phyloP scores from a whole-genome alignment of 2,113 vertebrate genomes.

The Solea senegalensis region DNA sequence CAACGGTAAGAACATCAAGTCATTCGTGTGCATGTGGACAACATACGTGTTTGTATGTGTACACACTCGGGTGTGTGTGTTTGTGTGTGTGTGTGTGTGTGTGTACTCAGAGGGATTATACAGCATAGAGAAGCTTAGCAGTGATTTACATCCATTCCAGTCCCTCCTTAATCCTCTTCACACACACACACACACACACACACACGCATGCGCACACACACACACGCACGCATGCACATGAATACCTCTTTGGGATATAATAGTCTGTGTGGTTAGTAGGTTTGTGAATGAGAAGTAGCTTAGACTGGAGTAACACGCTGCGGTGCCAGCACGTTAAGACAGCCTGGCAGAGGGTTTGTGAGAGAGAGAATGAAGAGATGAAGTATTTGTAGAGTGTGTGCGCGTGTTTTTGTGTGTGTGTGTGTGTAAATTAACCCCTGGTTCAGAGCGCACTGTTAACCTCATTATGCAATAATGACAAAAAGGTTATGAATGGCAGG shows the following conservation, averaged over 20 bases:
- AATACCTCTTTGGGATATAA: constrained; percentile 42
- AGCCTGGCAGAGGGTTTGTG: constrained; percentile 45
- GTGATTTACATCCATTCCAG: constrained; percentile 77
- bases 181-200: constrained; percentile 19
- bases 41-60: constrained; percentile 35
- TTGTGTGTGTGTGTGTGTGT: constrained; percentile 48
- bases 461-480: constrained; percentile 37
- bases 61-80: constrained; percentile 31
- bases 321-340: constrained; percentile 56
- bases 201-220: constrained; percentile 32
- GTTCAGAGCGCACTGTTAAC: constrained; percentile 35
- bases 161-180: constrained; percentile 70
- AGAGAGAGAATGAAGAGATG: constrained; percentile 21
- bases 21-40: constrained; percentile 1
- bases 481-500: constrained; percentile 32
- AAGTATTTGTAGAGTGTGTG: constrained; percentile 33
- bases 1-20: not conserved
- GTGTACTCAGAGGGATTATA: constrained; percentile 73
- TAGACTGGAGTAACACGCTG: constrained; percentile 50
- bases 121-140: constrained; percentile 77
- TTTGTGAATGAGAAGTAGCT: constrained; percentile 77
- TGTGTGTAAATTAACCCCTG: constrained; percentile 7
- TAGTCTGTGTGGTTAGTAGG: constrained; percentile 68
- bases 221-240: constrained; percentile 18
- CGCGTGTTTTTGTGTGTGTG: too few species aligned